Percentiles rank a stretch among this genome's conserved stretches.
Evolutionary conservation across 2,888 invertebrate genomes (phyloP).

Genomic region (Cremastinae sp.): DNA sequence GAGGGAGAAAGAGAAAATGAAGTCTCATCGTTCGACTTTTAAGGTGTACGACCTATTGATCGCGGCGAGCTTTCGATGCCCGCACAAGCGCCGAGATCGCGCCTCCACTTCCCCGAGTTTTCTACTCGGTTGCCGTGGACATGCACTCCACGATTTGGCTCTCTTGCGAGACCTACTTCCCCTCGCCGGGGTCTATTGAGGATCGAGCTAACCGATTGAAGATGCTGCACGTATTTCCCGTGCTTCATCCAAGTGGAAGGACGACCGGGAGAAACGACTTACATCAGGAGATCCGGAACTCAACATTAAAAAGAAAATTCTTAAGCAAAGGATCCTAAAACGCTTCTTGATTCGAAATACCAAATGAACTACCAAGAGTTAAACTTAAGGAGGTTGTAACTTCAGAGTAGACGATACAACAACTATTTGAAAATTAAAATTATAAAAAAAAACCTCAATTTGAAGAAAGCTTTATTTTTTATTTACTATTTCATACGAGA

Average conservation of each 20-base stretch:
- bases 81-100: constrained; percentile 5
- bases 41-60: constrained; percentile 26
- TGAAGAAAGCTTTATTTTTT: too few species aligned
- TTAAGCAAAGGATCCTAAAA: too few species aligned
- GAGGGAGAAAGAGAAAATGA: constrained; percentile 20
- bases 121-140: constrained; percentile 54
- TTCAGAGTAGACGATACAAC: too few species aligned
- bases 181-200: constrained; percentile 70
- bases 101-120: constrained; percentile 58
- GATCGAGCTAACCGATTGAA: constrained; percentile 61
- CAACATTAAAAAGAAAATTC: too few species aligned
- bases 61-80: constrained; percentile 17
- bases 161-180: constrained; percentile 74
- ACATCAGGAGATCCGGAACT: too few species aligned
- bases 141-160: constrained; percentile 50
- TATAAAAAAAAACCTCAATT: too few species aligned
- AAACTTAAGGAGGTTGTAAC: too few species aligned
- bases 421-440: too few species aligned
- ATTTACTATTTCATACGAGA: too few species aligned
- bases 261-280: not conserved
- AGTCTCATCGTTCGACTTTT: constrained; percentile 26
- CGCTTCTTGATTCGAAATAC: too few species aligned
- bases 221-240: constrained; percentile 38
- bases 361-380: too few species aligned
- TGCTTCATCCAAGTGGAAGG: constrained; percentile 28